Evolutionary conservation across 2,888 invertebrate genomes (phyloP).

Genomic region (Bombylius major): DNA sequence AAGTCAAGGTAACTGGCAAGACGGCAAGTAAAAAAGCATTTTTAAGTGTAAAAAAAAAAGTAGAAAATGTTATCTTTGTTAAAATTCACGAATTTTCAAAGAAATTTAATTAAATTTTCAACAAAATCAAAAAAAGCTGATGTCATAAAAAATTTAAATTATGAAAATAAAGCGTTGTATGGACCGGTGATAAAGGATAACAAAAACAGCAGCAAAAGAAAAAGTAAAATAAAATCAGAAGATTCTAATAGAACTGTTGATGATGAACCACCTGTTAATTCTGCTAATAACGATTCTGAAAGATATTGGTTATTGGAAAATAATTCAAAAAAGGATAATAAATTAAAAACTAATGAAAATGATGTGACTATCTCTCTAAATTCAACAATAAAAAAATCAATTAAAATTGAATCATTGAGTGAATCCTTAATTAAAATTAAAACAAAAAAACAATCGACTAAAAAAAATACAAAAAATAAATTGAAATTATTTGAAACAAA

Average conservation of each 20-base stretch:
- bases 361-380: too few species aligned
- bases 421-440: background rate
- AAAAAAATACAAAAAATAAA: too few species aligned
- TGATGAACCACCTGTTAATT: background rate
- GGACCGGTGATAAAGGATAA: background rate
- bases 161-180: slow-evolving; percentile 4
- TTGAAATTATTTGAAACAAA: too few species aligned
- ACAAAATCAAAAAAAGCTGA: background rate
- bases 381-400: background rate
- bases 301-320: slow-evolving; percentile 1
- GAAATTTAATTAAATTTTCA: background rate
- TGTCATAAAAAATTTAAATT: slow-evolving; percentile 2
- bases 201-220: background rate
- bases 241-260: background rate
- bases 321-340: background rate
- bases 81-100: too few species aligned
- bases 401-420: background rate
- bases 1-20: too few species aligned
- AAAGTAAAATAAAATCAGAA: background rate
- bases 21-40: too few species aligned
- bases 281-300: background rate
- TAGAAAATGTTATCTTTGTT: too few species aligned
- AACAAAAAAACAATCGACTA: background rate
- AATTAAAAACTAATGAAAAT: background rate
- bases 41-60: too few species aligned